Percentiles rank a stretch among this genome's conserved stretches.
phyloP scores from a whole-genome alignment of 2,888 invertebrate species.

The Monoplex corrugatus region DNA sequence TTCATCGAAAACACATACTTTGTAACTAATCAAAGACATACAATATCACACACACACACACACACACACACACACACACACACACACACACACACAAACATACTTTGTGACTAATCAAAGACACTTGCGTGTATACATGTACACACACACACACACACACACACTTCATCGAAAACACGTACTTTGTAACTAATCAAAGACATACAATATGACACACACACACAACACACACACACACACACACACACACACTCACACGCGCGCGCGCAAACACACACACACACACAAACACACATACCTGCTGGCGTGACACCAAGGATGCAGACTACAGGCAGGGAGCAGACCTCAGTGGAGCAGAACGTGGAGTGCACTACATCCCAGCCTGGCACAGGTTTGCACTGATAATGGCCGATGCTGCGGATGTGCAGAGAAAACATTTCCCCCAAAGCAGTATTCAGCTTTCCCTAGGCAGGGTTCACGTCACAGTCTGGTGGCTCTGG shows the following conservation, averaged over 20 bases:
- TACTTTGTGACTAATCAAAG: background rate
- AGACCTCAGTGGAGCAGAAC: constrained; percentile 23
- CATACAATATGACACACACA: background rate
- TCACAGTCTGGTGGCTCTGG: no score
- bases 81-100: background rate
- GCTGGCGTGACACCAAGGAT: background rate
- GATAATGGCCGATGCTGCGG: constrained; percentile 27
- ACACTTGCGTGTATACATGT: no score
- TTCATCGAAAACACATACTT: no score
- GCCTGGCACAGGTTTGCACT: constrained; percentile 4
- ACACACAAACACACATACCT: background rate
- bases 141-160: no score
- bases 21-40: background rate
- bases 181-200: background rate
- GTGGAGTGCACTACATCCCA: constrained; percentile 26
- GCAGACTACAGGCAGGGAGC: constrained; percentile 11
- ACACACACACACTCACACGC: background rate
- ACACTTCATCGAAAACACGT: no score
- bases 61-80: constrained; percentile 1
- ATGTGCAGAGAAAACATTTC: constrained; percentile 6
- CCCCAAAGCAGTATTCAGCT: no score
- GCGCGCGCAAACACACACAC: constrained; percentile 11
- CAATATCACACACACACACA: no score
- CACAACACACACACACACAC: background rate
- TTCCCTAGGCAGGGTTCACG: no score